A percentile compares a stretch with the other conserved stretches of the same genome.
phyloP scores from a whole-genome alignment of 2,113 vertebrate species.

The Anarrhichthys ocellatus region DNA sequence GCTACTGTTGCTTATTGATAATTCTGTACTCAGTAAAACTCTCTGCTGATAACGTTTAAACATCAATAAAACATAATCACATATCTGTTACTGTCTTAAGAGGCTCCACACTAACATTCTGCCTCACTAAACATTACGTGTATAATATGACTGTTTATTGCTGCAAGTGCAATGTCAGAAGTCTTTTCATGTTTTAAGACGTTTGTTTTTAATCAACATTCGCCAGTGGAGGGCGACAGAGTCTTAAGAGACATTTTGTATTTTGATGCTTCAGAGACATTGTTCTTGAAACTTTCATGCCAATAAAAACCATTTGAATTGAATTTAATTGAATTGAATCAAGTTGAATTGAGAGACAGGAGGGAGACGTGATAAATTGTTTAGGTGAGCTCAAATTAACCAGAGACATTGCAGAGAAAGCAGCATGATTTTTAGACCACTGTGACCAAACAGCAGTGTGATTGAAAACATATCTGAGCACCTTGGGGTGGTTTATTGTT shows the following conservation, averaged over 20 bases:
- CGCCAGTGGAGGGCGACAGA: background rate
- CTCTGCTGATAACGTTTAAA: background rate
- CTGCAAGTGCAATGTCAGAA: background rate
- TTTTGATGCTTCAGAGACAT: background rate
- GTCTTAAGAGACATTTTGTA: background rate
- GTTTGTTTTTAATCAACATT: background rate
- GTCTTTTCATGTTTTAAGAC: background rate
- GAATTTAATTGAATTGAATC: background rate
- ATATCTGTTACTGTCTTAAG: background rate
- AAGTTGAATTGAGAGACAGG: background rate
- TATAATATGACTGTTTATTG: background rate
- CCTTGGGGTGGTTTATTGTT: background rate
- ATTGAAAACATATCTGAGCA: background rate
- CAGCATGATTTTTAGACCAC: background rate
- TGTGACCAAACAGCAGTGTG: background rate
- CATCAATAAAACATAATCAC: background rate
- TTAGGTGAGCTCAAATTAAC: background rate
- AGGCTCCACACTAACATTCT: background rate
- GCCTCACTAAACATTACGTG: background rate
- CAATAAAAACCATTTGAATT: background rate
- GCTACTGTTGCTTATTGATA: background rate
- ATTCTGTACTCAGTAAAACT: background rate
- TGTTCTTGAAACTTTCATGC: background rate
- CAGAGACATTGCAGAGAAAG: background rate
- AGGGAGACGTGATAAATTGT: background rate